Base-by-base conservation (phyloP, 1,140 invertebrate species). In the Brevipalpus yothersi region DNA sequence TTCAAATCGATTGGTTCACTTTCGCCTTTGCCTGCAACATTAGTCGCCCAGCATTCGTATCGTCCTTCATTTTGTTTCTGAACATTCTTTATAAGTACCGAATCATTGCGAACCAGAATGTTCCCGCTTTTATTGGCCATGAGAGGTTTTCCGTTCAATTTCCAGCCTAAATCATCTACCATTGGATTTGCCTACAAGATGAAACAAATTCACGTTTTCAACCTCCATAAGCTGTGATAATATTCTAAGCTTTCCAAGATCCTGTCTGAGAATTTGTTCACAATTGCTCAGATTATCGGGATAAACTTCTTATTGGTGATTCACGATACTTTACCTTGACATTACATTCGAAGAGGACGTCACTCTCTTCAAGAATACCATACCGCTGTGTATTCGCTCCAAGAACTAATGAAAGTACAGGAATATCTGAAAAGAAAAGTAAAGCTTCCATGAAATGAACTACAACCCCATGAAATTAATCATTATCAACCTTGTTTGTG, bases 291-390 rank as follows among this genome's bases (percentile, higher is more conserved):
- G 31, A 31, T 31, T 31, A 31, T 31, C 5, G 31, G 5, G 31
- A 31, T 31, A 5, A 31, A 31, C 31, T 31, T 5, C 5, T 5
- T 31, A 31, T 5, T 3, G 31, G 5, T 31, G 5, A 31, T 31
- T 31, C 5, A 2, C 31, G 5, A 31, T 31, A 31, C 8, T 31
- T 58, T 58, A 63, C 62, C 58, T 63, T 58, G 59, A 63, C 56
- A 68, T 82, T 84, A 71, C 86, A 89, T 71, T 89, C 86, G 66
- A 90, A 84, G 70, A 88, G 89, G 51, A 90, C 85, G 71, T 89
- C 86, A 53, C 83, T 82, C 10, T 83, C 84, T 66, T 75, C 74
- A 60, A 73, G 70, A 57, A 76, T 90, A 72, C 87, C 84, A 62
- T 83, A 79, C 13, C 84, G 82, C 65, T 85, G 83, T 58, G 90